These are phyloP conservation scores for Glaucomys volans DNA, from an alignment of 2,113 vertebrate species.

Conservation along the genomic window DNA sequence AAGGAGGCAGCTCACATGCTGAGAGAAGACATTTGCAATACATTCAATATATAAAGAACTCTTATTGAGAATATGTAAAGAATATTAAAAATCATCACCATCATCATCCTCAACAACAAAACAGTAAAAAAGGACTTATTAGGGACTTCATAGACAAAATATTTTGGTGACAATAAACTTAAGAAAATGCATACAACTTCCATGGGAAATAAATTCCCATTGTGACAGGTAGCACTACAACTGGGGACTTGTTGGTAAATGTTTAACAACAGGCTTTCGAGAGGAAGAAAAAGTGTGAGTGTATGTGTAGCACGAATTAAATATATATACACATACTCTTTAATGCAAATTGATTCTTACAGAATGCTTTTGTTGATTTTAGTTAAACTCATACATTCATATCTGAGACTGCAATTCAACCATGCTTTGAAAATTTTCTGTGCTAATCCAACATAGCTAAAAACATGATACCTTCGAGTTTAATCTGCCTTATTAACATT, in stretches of 20 bases:
- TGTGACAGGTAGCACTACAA: background rate
- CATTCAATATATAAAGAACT: background rate
- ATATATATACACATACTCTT: background rate
- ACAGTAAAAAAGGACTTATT: background rate
- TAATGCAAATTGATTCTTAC: background rate
- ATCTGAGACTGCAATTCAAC: background rate
- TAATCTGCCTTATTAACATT: constrained; percentile 24
- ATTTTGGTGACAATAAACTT: background rate
- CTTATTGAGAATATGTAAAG: background rate
- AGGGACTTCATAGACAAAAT: background rate
- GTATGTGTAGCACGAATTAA: background rate
- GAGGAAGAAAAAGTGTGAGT: background rate
- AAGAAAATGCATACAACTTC: background rate
- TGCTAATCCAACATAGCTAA: background rate
- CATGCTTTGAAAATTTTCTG: background rate
- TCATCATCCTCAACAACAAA: constrained; percentile 1
- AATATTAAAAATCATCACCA: background rate
- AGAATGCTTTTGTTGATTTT: constrained; percentile 7
- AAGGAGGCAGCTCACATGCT: background rate
- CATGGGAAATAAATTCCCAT: background rate
- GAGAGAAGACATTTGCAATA: background rate
- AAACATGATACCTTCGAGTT: background rate
- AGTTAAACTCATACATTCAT: background rate
- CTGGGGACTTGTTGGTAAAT: background rate
- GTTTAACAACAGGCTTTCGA: background rate